These are phyloP conservation scores for Colius striatus DNA, from an alignment of 2,113 vertebrate genomes.

Conservation along the genomic window DNA sequence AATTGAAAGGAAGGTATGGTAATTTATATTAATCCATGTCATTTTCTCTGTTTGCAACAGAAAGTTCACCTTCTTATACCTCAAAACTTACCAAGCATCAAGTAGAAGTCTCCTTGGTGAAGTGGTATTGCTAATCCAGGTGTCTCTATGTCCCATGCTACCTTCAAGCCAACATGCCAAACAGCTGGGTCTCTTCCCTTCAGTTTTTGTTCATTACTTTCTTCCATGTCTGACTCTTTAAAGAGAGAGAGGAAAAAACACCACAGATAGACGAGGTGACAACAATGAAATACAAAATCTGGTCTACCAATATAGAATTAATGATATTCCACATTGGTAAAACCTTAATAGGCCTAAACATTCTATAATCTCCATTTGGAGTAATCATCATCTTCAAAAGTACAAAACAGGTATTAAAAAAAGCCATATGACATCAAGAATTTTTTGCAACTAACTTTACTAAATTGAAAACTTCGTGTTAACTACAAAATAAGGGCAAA, in stretches of 20 bases:
- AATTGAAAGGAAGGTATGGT: not conserved
- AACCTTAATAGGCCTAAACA: not conserved
- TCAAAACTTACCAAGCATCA: constrained; percentile 82
- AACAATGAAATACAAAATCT: not conserved
- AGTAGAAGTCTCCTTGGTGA: constrained; percentile 92
- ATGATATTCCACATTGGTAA: not conserved
- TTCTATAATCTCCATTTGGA: not conserved
- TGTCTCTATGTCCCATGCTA: constrained; percentile 97
- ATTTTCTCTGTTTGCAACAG: not conserved
- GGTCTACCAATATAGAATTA: not conserved
- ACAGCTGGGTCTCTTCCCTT: constrained; percentile 81
- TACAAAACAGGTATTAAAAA: not conserved
- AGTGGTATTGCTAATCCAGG: constrained; percentile 94
- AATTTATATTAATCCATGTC: not conserved
- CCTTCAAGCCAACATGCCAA: constrained; percentile 94
- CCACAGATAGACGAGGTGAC: not conserved
- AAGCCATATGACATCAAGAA: not conserved
- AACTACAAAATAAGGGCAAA: not conserved
- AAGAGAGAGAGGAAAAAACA: not conserved
- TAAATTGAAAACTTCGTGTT: not conserved
- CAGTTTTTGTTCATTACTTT: constrained; percentile 65
- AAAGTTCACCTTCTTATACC: not conserved
- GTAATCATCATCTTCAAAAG: not conserved
- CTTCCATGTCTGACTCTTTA: constrained; percentile 40
- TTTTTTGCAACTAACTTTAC: not conserved